Evolutionary conservation across 2,888 invertebrate species (phyloP), one percentile per base, ranked within the genome.

Genomic region (Cataglyphis rosenhaueri): DNA sequence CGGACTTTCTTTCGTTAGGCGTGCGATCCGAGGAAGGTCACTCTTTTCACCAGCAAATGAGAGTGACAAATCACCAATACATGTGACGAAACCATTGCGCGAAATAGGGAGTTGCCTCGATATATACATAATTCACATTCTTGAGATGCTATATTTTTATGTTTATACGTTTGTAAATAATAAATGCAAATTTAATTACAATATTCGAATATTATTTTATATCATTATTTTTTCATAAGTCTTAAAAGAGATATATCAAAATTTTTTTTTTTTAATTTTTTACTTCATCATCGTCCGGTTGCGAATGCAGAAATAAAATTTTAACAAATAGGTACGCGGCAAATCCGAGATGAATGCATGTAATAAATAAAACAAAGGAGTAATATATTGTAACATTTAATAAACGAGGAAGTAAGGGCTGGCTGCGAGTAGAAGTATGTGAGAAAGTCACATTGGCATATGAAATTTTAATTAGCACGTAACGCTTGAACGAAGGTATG

Each of bases 1-100:
- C 48, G 82, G 10, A 90, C 89, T 91, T 90, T 89, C 91, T 89
- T 89, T 87, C 84, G 78, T 75, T 78, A 61, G 12, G 6, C 65
- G 59, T 32, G 79, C 62, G 55, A 18, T 73, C 48, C n/a, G 1
- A 48, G 18, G 87, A 87, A 90, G 89, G 90, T 90, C 89, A 84
- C 85, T 87, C 86, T 89, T 89, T 89, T 85, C 88, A 85, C 88
- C 62, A 65, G 76, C 74, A 57, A 52, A 66, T 29, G 21, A 62
- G 38, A 29, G 41, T 59, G 59, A 68, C 44, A 21, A 68, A 59
- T 59, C 12, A 32, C 10, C 8, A 32, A 59, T 25, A 35, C 44
- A 12, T 35, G 35, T 59, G 66, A 68, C 15, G 57, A 41, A 57
- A 21, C n/a, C 32, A 32, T 32, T 25, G 68, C 12, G 35, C 21